Base-by-base conservation (phyloP, 2,113 vertebrate genomes). In the Chloroceryle aenea region DNA sequence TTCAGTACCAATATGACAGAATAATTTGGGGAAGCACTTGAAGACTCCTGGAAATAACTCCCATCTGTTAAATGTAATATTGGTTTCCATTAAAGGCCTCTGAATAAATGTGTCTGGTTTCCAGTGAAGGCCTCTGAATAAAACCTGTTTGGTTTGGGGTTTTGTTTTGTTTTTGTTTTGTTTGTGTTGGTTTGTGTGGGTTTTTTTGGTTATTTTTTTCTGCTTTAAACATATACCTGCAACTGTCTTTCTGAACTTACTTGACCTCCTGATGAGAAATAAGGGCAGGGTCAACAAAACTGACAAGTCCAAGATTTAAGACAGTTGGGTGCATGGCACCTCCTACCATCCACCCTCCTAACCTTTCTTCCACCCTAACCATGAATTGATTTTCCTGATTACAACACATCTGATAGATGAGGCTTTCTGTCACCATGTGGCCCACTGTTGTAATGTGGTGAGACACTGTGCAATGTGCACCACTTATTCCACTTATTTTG, bases 331-430 rank as follows among this genome's bases (percentile, higher is more conserved):
- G 26, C 22, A 34, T 0, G 19, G 47, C 12, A 81, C 5, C 13
- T 85, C 20, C 32, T 52, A 12, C 38, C 38, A 20, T n/a, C 62
- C 17, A 5, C 8, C 3, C 11, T 74, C 38, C n/a, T 16, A 38
- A 45, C 10, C 47, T 26, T 48, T 50, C 53, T 47, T 22, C 36
- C 38, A 14, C 13, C 3, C 1, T 2, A 7, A 2, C 4, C 7
- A 9, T 6, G 3, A 40, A 18, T 1, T 36, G 27, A 15, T 52
- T 45, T 45, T 36, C 40, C 68, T 43, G 18, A 21, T 29, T 55
- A 52, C 16, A 43, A 21, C 0, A 19, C 7, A 36, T 0, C 4
- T 3, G 1, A 48, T 32, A 36, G n/a, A 40, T 1, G 0, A 58
- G 23, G 10, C 42, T n/a, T 36, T 20, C 73, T 42, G 48, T 56